A percentile compares a stretch with the other conserved stretches of the same genome.
Evolutionary conservation across 2,888 invertebrate species (phyloP).

Genomic region (Pycnomerus fuliginosus): DNA sequence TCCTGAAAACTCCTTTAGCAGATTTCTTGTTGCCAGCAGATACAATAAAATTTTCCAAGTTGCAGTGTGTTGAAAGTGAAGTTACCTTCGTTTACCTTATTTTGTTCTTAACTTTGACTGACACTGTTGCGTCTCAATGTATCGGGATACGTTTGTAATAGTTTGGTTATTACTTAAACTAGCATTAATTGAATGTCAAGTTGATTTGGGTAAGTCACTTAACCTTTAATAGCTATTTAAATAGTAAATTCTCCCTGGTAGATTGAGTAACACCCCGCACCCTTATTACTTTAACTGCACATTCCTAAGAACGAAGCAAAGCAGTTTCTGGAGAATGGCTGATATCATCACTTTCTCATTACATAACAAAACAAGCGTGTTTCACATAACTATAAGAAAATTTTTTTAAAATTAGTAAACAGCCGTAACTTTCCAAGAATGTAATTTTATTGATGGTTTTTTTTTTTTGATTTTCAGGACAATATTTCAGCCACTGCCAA

Average conservation of each 20-base stretch:
- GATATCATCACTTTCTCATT: slow-evolving; percentile 6
- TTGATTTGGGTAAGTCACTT: slow-evolving; percentile 31
- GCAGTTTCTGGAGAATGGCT: slow-evolving; percentile 5
- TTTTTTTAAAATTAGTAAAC: background rate
- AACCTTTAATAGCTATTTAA: background rate
- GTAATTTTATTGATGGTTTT: background rate
- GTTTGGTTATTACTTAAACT: background rate
- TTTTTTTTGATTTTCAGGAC: slow-evolving; percentile 38
- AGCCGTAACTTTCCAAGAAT: too few relatives aligned
- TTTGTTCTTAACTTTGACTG: background rate
- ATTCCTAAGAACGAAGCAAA: background rate
- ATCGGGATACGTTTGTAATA: background rate
- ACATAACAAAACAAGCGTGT: slow-evolving; percentile 1
- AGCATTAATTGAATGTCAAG: slow-evolving; percentile 22
- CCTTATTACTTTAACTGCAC: background rate
- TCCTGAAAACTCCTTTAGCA: background rate
- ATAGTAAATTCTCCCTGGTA: background rate
- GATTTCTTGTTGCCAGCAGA: background rate
- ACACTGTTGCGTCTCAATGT: background rate
- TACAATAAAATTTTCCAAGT: background rate
- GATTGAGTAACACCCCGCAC: background rate
- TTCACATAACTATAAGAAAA: background rate
- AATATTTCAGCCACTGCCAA: slow-evolving; percentile 60
- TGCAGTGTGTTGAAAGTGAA: too few relatives aligned
- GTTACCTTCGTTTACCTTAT: background rate